Conservation (phyloP, 1,140 invertebrate genomes). For the Frieseomelitta varia region DNA sequence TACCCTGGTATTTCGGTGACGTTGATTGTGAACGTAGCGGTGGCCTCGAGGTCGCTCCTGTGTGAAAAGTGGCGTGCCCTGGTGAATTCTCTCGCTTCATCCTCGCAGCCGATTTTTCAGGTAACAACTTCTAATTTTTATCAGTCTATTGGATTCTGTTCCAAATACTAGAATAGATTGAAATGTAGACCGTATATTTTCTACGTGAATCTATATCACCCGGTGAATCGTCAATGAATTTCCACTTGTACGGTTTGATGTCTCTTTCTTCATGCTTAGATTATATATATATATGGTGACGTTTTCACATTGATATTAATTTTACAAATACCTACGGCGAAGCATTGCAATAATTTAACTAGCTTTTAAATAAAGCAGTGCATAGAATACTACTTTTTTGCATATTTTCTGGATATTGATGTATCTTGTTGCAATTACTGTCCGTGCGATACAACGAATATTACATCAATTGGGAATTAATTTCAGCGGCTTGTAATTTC, state of each 20-base stretch:
- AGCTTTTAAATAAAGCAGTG: not conserved
- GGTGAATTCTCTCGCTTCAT: not conserved
- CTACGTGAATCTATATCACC: not conserved
- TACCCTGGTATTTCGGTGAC: slow-evolving; percentile 9
- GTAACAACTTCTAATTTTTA: slow-evolving; percentile 25
- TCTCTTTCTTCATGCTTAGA: not conserved
- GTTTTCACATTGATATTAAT: not conserved
- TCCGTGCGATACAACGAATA: too few relatives aligned
- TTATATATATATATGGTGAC: too few relatives aligned
- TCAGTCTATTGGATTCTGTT: slow-evolving; percentile 7
- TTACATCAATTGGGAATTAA: too few relatives aligned
- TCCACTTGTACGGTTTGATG: not conserved
- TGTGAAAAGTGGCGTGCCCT: not conserved
- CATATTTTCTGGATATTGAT: too few relatives aligned
- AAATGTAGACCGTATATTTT: slow-evolving; percentile 4
- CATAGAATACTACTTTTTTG: too few relatives aligned
- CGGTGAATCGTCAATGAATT: not conserved
- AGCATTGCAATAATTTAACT: not conserved
- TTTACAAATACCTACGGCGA: not conserved
- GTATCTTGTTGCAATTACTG: too few relatives aligned
- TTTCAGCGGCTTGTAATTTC: too few relatives aligned
- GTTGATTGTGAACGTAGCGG: not conserved
- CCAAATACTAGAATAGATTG: slow-evolving; percentile 25
- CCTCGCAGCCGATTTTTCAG: slow-evolving; percentile 1
- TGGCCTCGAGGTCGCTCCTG: too few relatives aligned